These are phyloP conservation scores for Syngnathus floridae DNA, from an alignment of 2,113 vertebrate genomes.

Conservation along the genomic window DNA sequence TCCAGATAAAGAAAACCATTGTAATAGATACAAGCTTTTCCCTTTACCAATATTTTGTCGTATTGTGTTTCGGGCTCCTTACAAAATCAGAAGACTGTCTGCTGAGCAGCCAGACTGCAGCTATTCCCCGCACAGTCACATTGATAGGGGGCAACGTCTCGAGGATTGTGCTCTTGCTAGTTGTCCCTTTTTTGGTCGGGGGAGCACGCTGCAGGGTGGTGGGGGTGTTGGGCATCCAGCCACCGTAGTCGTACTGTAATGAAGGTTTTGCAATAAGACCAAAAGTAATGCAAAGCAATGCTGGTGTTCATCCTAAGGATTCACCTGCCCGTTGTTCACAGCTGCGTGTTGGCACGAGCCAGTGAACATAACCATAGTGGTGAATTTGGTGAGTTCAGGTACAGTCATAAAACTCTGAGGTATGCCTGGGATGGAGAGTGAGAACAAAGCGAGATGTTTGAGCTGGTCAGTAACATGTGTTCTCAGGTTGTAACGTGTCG, in stretches of 20 bases:
- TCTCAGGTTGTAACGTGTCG: neutral
- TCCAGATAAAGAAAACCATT: no score
- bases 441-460: neutral
- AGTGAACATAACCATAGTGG: slow-evolving; percentile 50
- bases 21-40: no score
- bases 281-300: neutral
- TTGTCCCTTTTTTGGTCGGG: slow-evolving; percentile 46
- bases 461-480: neutral
- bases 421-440: slow-evolving; percentile 37
- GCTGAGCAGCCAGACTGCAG: slow-evolving; percentile 46
- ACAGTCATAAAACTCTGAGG: slow-evolving; percentile 35
- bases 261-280: neutral
- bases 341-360: slow-evolving; percentile 36
- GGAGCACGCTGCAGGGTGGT: slow-evolving; percentile 44
- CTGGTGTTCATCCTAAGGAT: no score
- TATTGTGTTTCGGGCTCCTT: slow-evolving; percentile 8
- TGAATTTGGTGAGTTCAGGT: slow-evolving; percentile 35
- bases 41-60: no score
- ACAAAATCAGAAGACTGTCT: slow-evolving; percentile 49
- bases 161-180: slow-evolving; percentile 34
- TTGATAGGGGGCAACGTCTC: slow-evolving; percentile 33
- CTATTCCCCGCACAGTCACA: slow-evolving; percentile 30
- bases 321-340: slow-evolving; percentile 45
- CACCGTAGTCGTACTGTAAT: slow-evolving; percentile 51
- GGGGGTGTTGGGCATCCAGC: slow-evolving; percentile 60